Conservation (phyloP, 2,888 invertebrate species). For the Halictus ligatus region DNA sequence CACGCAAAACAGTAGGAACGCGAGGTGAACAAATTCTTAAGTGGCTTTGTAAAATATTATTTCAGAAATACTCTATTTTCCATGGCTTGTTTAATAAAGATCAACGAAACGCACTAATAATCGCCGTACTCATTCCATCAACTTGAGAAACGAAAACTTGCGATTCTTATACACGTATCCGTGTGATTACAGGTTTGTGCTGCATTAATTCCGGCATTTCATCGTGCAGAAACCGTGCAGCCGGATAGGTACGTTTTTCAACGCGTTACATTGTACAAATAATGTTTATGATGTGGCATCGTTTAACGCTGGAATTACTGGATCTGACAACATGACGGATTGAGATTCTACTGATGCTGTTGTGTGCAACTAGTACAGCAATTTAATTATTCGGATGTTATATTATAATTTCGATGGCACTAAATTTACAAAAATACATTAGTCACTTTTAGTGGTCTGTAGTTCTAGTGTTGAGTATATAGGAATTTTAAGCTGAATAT, state of each 20-base stretch:
- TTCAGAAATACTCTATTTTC: neutral
- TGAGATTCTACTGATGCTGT: neutral
- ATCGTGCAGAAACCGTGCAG: constrained; percentile 29
- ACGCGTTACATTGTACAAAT: neutral
- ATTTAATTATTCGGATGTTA: neutral
- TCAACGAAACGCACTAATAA: constrained; percentile 4
- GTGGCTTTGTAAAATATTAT: neutral
- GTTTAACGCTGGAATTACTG: neutral
- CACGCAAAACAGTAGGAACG: neutral
- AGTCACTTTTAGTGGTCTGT: too few species aligned
- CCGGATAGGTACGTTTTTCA: constrained; percentile 43
- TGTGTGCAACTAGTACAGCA: neutral
- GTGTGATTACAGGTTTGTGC: constrained; percentile 51
- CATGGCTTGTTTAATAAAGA: neutral
- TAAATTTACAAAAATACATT: too few species aligned
- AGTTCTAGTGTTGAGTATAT: too few species aligned
- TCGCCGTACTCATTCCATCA: neutral
- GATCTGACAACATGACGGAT: neutral
- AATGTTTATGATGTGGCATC: neutral
- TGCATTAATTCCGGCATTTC: constrained; percentile 49
- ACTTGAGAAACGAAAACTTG: neutral
- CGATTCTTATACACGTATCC: neutral
- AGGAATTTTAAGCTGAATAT: too few species aligned
- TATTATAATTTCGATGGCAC: too few species aligned
- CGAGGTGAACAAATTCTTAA: neutral